Evolutionary conservation across 2,797 vertebrate species (phyloP).

Genomic region (Sebastes ruberrimus): DNA sequence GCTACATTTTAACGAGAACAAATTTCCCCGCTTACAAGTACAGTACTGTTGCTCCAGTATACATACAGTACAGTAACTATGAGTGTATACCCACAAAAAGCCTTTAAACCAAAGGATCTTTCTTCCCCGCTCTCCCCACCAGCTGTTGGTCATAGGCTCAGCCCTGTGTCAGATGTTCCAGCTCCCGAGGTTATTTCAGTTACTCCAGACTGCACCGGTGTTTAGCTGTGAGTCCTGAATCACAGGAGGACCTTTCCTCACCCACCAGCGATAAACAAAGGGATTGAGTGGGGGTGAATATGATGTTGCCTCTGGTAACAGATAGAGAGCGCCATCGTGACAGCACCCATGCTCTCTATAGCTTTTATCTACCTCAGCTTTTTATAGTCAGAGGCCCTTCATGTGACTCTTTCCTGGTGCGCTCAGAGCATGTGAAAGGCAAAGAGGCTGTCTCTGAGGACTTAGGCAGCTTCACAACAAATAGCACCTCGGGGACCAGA

Average conservation of each 20-base stretch:
- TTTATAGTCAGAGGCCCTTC: constrained; percentile 78
- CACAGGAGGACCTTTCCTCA: constrained; percentile 62
- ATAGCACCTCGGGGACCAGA: constrained; percentile 35
- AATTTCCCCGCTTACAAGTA: not conserved
- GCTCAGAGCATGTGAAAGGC: constrained; percentile 78
- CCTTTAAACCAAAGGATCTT: constrained; percentile 22
- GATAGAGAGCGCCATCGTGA: constrained; percentile 82
- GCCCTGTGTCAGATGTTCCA: constrained; percentile 70
- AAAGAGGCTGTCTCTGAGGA: constrained; percentile 58
- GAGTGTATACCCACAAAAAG: constrained; percentile 22
- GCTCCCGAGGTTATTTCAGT: constrained; percentile 67
- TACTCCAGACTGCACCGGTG: constrained; percentile 41
- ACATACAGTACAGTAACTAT: not conserved
- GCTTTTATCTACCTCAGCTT: constrained; percentile 80
- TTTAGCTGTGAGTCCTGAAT: constrained; percentile 53
- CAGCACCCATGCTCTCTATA: constrained; percentile 71
- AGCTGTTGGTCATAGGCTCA: constrained; percentile 69
- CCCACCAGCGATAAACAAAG: constrained; percentile 62
- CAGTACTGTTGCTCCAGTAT: not conserved
- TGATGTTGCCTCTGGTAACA: constrained; percentile 71
- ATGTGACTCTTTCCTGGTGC: constrained; percentile 78
- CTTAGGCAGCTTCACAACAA: constrained; percentile 57
- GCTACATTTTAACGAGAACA: not conserved
- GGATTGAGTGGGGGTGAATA: constrained; percentile 36
- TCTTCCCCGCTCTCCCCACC: constrained; percentile 18